phyloP scores from a whole-genome alignment of 2,888 invertebrate species.

The Diaphora mendica region DNA sequence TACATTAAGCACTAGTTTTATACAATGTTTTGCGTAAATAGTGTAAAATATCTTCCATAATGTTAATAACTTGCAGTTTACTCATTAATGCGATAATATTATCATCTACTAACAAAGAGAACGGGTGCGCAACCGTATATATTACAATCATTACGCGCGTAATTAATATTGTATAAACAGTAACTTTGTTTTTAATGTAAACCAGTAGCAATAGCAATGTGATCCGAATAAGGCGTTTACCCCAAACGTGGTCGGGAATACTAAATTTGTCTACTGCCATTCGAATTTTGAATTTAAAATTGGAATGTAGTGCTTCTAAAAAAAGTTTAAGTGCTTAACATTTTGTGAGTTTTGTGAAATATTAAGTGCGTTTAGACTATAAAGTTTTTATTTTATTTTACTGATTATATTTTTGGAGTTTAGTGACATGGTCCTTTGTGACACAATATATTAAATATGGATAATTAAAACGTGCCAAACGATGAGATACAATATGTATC shows the following conservation, averaged over 20 bases:
- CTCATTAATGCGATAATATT: slow-evolving; percentile 36
- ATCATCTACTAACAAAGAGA: slow-evolving; percentile 31
- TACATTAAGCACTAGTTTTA: slow-evolving; percentile 11
- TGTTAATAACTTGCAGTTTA: slow-evolving; percentile 24
- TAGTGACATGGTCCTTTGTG: background rate
- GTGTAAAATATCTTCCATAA: slow-evolving; percentile 21
- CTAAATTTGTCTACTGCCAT: slow-evolving; percentile 13
- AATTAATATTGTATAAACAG: slow-evolving; percentile 27
- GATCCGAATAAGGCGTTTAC: slow-evolving; percentile 23
- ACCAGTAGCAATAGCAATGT: slow-evolving; percentile 35
- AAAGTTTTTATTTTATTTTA: slow-evolving; percentile 8
- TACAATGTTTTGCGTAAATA: slow-evolving; percentile 3
- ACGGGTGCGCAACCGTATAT: slow-evolving; percentile 21
- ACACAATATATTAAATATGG: background rate
- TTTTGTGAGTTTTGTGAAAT: slow-evolving; percentile 14
- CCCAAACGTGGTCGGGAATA: slow-evolving; percentile 5
- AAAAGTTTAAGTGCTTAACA: slow-evolving; percentile 20
- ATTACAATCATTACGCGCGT: slow-evolving; percentile 45
- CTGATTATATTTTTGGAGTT: background rate
- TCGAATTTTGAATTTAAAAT: slow-evolving; percentile 16
- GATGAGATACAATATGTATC: slow-evolving; percentile 37
- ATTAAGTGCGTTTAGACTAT: slow-evolving; percentile 1
- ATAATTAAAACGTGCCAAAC: slow-evolving; percentile 9
- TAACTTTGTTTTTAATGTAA: background rate
- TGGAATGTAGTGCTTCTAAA: background rate